These are phyloP conservation scores for Hecatera dysodea DNA, from an alignment of 2,888 invertebrate species.

Conservation along the genomic window DNA sequence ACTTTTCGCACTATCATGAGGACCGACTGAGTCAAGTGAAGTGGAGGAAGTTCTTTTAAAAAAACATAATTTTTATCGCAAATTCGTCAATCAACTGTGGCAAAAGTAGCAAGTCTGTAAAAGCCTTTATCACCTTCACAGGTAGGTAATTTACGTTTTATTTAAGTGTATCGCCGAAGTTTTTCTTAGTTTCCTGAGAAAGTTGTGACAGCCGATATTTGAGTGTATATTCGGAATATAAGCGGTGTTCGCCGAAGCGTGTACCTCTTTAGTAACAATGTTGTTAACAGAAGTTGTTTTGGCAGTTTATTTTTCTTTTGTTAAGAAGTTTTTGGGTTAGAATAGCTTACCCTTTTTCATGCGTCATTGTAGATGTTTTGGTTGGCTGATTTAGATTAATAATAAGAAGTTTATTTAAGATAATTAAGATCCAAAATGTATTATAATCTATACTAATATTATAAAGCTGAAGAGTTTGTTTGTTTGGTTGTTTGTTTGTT, in stretches of 20 bases:
- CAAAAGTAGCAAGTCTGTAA: not conserved
- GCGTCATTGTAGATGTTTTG: slow-evolving; percentile 23
- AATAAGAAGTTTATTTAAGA: too few relatives aligned
- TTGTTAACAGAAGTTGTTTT: slow-evolving; percentile 41
- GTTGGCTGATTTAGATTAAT: not conserved
- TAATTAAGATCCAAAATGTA: too few relatives aligned
- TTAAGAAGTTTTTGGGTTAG: slow-evolving; percentile 19
- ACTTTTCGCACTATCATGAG: not conserved
- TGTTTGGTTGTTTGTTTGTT: too few relatives aligned
- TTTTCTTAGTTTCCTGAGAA: slow-evolving; percentile 47
- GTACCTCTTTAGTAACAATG: slow-evolving; percentile 24
- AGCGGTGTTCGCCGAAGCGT: slow-evolving; percentile 34
- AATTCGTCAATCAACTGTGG: not conserved
- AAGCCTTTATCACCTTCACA: slow-evolving; percentile 21
- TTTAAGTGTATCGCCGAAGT: slow-evolving; percentile 58
- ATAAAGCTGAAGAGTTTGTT: too few relatives aligned
- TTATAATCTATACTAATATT: too few relatives aligned
- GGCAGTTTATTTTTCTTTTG: slow-evolving; percentile 31
- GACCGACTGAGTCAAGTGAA: not conserved
- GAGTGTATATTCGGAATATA: slow-evolving; percentile 49
- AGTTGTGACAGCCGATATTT: slow-evolving; percentile 48
- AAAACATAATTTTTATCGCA: too few relatives aligned
- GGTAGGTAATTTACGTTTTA: slow-evolving; percentile 56
- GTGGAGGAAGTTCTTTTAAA: too few relatives aligned
- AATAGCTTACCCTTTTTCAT: slow-evolving; percentile 42